Base-by-base conservation (phyloP, 2,113 vertebrate species). In the rabbit (Oryctolagus cuniculus) region DNA sequence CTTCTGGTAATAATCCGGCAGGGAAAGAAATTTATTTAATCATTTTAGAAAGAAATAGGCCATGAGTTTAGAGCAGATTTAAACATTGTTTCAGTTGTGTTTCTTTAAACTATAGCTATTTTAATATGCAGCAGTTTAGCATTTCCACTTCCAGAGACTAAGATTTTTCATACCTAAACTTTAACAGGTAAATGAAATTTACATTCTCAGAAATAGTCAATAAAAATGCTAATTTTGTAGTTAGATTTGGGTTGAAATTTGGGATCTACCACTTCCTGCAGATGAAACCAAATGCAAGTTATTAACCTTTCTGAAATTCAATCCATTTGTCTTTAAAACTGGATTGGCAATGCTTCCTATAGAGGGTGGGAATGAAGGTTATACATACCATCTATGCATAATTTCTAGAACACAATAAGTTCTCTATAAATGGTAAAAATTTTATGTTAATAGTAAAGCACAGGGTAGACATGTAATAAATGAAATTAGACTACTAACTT, bases 41-140 rank as follows among this genome's bases (percentile, higher is more conserved):
- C 81, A 51, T 72, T 89, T 96, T 69, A 78, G 49, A 95, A 88
- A 87, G 86, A 86, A 81, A 5, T 64, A 87, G 25, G 51, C 61
- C 29, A 16, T 34, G 27, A 29, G 11, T 55, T 78, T 64, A 90
- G 72, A n/a, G 93, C 74, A 79, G 53, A 38, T 36, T 82, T 91
- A 34, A 91, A 51, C 31, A 73, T 31, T 75, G 51, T 79, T 82
- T 89, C 36, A 84, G 55, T 21, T 61, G 4, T 29, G 22, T 92
- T 92, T 73, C 55, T 82, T 86, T 75, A 73, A 31, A 9, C 64
- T 49, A 70, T 21, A 36, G 36, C 67, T 69, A 22, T 0, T 84
- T 34, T 72, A 22, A 17, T 17, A 27, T 16, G 31, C 8, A 80
- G 51, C 11, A 49, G 44, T 58, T 86, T 78, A 38, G 2, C 8